Evolutionary conservation across 2,797 vertebrate species (phyloP), one percentile per base, ranked within the genome.

Genomic region (Myotis pilosus): DNA sequence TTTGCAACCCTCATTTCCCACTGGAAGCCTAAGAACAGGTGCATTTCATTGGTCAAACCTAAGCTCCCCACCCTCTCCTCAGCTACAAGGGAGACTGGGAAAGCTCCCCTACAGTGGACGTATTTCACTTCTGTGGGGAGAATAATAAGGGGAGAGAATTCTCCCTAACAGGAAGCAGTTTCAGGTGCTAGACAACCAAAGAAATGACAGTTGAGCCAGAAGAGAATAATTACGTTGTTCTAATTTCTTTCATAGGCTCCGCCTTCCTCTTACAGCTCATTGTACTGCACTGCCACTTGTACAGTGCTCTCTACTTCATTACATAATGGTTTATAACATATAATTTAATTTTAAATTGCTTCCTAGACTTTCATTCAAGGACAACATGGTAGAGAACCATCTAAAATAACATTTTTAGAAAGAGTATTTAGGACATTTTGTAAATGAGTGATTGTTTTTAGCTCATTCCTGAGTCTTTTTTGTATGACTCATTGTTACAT

Each of bases 211-310:
- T 23, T 49, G 30, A 20, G 12, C 17, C 72, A 69, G 36, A 87
- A 92, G 41, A 83, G 33, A 76, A 64, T 53, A 74, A 84, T 71
- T 36, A 55, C 36, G 47, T 69, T 23, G 86, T 86, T 87, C 62
- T 91, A 22, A 47, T 95, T 95, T 95, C 95, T 96, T 96, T 95
- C 89, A 51, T 76, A 49, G 93, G 57, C 9, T 13, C 94, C 92
- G 93, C 92, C 86, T 96, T 95, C 71, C 51, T 87, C 17, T 78
- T 96, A 79, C 22, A 83, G 83, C 75, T 87, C 84, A 79, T 69
- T 92, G 19, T n/a, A 87, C 28, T 36, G n/a, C 87, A 78, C 47
- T 60, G 25, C 38, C 68, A 30, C 87, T 92, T 81, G 41, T 80
- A 47, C 64, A 53, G 38, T 91, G 22, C 9, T 89, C 8, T 87